Evolutionary conservation across 2,113 vertebrate species (phyloP), one percentile per base, ranked within the genome.

Genomic region (Felis chaus): DNA sequence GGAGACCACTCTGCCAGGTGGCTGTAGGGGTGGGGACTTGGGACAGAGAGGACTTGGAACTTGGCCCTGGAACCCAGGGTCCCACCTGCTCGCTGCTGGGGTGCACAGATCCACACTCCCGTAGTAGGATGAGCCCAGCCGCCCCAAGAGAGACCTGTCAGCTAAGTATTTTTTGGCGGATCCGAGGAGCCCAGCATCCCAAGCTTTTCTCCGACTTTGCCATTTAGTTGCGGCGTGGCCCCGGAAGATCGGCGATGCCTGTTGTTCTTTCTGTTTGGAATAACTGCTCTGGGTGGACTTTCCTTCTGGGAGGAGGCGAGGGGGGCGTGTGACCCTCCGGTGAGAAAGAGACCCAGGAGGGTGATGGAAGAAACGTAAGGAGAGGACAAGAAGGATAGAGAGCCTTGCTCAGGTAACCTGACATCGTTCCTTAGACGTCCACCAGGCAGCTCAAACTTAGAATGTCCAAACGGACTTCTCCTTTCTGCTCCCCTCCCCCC

Each of bases 51-150:
- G 80, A 57, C 33, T 57, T 25, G 0, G 48, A 66, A 45, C n/a
- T n/a, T 39, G 18, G 8, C 41, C 33, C 18, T 12, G 19, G 65
- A 27, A 39, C 13, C 23, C 6, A 19, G 13, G 61, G 36, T n/a
- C 36, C 19, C 14, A 4, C n/a, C 21, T 45, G 12, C 55, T 76
- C 21, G 48, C 39, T n/a, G 31, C 61, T 31, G 69, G 69, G 63
- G 55, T 16, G 31, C 33, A 2, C 1, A 0, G 73, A 36, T 27
- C 63, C 36, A 48, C 3, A 2, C 15, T 57, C 48, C 8, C 6
- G 0, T 14, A 8, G 76, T 4, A 45, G 27, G 11, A 41, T 0
- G 0, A 11, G 8, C 11, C 21, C 33, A 36, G 55, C 14, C 50
- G 21, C 57, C 11, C 0, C 36, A 48, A 73, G 33, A 21, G 12